Conservation (phyloP, 2,113 vertebrate genomes). For the Perccottus glenii region DNA sequence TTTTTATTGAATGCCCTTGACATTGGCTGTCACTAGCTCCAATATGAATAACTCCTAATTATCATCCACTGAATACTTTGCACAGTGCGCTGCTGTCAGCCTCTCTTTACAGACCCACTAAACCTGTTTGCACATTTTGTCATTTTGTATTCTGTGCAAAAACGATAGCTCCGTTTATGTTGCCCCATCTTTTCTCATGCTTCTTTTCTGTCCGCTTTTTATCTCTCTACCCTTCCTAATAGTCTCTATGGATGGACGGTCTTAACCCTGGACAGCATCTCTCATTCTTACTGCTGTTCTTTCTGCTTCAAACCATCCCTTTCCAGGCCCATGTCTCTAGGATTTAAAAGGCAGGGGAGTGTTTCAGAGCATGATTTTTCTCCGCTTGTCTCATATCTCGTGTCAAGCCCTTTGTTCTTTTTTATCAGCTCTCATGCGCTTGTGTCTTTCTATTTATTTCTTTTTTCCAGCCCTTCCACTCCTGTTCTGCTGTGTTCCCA, state of each 20-base stretch:
- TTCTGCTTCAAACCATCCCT: not conserved
- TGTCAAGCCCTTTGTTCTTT: conserved; percentile 18
- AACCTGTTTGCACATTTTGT: not conserved
- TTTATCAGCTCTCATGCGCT: conserved; percentile 4
- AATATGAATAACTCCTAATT: conserved; percentile 26
- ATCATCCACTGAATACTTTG: not conserved
- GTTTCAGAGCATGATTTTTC: conserved; percentile 46
- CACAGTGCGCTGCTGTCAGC: not conserved
- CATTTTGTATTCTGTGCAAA: conserved; percentile 9
- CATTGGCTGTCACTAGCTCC: conserved; percentile 12
- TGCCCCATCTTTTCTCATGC: conserved; percentile 2
- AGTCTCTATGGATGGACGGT: conserved; percentile 5
- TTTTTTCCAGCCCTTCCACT: not conserved
- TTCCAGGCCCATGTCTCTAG: conserved; percentile 11
- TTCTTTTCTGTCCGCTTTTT: not conserved
- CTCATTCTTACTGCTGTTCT: conserved; percentile 15
- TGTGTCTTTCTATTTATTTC: not conserved
- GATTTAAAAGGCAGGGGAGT: conserved; percentile 37
- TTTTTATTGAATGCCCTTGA: conserved; percentile 10
- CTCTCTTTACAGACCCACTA: conserved; percentile 3
- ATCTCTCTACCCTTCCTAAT: not conserved
- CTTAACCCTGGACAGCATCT: conserved; percentile 17
- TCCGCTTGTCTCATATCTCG: conserved; percentile 26
- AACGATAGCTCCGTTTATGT: not conserved
- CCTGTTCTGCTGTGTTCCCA: not conserved